Conservation (phyloP, 2,113 vertebrate species). For the Taxidea taxus region DNA sequence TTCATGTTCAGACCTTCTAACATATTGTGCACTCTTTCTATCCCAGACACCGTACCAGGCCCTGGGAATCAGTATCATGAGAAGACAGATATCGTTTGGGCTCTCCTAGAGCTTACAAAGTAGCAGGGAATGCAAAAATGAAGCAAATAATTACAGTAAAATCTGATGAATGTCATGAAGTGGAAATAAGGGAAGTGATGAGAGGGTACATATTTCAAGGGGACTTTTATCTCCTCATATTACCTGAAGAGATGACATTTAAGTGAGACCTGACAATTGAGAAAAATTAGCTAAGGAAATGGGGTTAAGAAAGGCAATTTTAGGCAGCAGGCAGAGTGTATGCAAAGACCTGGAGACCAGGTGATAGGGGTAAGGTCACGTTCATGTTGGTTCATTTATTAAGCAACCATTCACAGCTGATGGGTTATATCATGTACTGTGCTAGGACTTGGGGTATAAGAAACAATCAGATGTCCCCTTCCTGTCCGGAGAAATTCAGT, state of each 20-base stretch:
- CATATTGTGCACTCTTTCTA: not conserved
- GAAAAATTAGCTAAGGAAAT: slow-evolving; percentile 20
- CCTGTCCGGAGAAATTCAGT: slow-evolving; percentile 13
- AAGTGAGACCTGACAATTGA: slow-evolving; percentile 34
- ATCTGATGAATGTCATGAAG: slow-evolving; percentile 5
- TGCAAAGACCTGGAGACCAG: not conserved
- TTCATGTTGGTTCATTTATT: not conserved
- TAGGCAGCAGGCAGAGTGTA: not conserved
- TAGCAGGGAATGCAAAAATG: slow-evolving; percentile 2
- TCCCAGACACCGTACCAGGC: not conserved
- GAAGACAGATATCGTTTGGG: not conserved
- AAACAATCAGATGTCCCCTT: slow-evolving; percentile 10
- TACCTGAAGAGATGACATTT: not conserved
- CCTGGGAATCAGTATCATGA: not conserved
- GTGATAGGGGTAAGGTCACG: not conserved
- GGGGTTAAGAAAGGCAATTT: not conserved
- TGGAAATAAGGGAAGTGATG: not conserved
- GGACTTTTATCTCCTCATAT: not conserved
- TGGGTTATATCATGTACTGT: not conserved
- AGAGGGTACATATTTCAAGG: not conserved
- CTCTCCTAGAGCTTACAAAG: not conserved
- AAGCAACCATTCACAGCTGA: not conserved
- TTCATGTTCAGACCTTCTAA: not conserved
- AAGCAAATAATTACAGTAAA: slow-evolving; percentile 21
- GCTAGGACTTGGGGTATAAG: not conserved